Conservation (phyloP, 2,113 vertebrate species). For the Pluvialis apricaria region DNA sequence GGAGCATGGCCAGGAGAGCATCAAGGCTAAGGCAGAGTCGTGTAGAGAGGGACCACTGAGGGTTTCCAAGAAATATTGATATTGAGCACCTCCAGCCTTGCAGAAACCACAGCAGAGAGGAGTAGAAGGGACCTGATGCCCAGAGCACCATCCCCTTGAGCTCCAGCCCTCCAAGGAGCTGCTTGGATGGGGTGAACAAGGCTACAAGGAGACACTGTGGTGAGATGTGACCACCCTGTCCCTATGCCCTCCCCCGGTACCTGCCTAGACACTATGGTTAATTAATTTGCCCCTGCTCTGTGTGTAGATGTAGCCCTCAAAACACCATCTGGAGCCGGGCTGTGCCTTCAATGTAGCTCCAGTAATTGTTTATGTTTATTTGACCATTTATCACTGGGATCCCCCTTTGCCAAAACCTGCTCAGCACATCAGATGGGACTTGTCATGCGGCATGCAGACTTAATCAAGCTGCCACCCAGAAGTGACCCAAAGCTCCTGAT, state of each 20-base stretch:
- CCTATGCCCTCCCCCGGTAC: background rate
- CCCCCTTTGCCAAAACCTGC: background rate
- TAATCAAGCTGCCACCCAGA: background rate
- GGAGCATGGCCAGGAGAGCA: background rate
- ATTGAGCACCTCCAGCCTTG: background rate
- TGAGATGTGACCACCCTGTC: background rate
- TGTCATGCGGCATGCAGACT: background rate
- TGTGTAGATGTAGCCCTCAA: background rate
- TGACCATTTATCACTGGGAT: constrained; percentile 12
- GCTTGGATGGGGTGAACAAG: background rate
- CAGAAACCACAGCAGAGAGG: background rate
- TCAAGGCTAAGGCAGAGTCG: accelerated
- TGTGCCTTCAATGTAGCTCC: background rate
- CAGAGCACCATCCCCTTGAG: background rate
- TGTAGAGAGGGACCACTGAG: background rate
- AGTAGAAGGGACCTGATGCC: background rate
- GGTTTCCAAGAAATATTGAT: background rate
- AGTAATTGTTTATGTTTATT: constrained; percentile 7
- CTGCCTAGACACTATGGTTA: background rate
- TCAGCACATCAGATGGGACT: background rate
- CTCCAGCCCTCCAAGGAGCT: background rate
- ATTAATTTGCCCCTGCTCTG: background rate
- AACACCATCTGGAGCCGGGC: background rate
- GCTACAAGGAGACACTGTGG: background rate
- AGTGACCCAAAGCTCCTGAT: background rate